Evolutionary conservation across 1,140 invertebrate genomes (phyloP), one percentile per base, ranked within the genome.

Genomic region (Augochlora pura): DNA sequence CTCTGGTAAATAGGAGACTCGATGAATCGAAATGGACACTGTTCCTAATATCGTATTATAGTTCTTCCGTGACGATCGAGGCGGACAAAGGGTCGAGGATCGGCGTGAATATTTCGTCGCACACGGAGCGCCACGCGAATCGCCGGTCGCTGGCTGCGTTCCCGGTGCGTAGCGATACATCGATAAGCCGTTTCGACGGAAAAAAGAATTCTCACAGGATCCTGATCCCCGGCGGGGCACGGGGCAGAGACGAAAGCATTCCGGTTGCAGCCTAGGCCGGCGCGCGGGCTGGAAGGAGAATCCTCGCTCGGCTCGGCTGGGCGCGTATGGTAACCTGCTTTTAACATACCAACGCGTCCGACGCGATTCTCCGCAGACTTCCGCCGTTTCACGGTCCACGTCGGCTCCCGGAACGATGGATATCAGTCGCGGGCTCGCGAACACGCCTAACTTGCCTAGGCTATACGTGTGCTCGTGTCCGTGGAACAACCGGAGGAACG

Each of bases 371-470:
- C 38, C 54, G 54, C 69, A n/a, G 38, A n/a, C 57, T 72, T 72
- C 57, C 69, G 57, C 54, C 39, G 57, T 72, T 72, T 62, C 69
- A 72, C 54, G 69, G 23, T 68, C 54, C 63, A 42, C 79, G 79
- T 69, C 57, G 73, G 60, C 79, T 72, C 59, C 42, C 67, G 65
- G 39, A 54, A 27, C 59, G 71, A 65, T 76, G 65, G 27, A 6
- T 80, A 80, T 80, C 80, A 46, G 49, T 57, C 42, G 46, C 59
- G 23, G 63, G 8, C 6, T 39, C 54, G 57, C 32, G 42, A 27
- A 27, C 65, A 14, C 38, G 57, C 38, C 54, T 62, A 25, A 23
- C 8, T 59, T 9, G 32, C 16, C 49, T 46, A 32, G 32, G 32
- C 32, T 32, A 12, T 10, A 2, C 12, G 42, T 46, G 42, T 46